Conservation (phyloP, 2,888 invertebrate species). For the Erebia palarica region DNA sequence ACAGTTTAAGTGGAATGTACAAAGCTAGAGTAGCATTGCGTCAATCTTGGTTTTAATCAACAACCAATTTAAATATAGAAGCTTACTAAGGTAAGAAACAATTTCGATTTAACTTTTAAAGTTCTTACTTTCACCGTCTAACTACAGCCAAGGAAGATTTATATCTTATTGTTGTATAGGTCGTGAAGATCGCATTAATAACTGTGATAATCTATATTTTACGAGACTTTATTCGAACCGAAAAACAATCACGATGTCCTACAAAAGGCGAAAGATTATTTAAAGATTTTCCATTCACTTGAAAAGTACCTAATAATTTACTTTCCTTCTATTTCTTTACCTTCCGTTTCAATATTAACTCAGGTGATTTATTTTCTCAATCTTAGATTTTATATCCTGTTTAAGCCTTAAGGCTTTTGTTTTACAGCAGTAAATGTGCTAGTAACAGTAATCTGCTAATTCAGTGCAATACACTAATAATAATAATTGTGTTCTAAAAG, state of each 20-base stretch:
- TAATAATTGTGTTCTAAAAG: background rate
- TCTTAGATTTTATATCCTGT: background rate
- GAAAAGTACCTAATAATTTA: constrained; percentile 19
- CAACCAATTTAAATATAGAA: no score
- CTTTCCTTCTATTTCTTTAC: background rate
- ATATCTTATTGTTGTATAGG: constrained; percentile 12
- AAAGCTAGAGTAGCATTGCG: background rate
- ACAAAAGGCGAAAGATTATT: constrained; percentile 3
- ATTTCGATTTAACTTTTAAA: background rate
- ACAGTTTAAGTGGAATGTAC: constrained; percentile 5
- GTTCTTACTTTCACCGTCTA: constrained; percentile 1
- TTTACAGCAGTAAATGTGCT: background rate
- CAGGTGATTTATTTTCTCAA: background rate
- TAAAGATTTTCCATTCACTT: constrained; percentile 19
- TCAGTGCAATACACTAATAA: background rate
- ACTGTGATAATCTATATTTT: constrained; percentile 16
- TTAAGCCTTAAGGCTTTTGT: background rate
- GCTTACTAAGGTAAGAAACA: background rate
- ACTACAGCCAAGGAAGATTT: constrained; percentile 8
- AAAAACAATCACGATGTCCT: background rate
- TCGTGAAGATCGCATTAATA: constrained; percentile 10
- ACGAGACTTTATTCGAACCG: constrained; percentile 12
- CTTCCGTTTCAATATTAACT: constrained; percentile 3
- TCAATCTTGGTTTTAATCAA: background rate
- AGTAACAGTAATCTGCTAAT: background rate